Conservation (phyloP, 2,888 invertebrate species). For the Dione juno region DNA sequence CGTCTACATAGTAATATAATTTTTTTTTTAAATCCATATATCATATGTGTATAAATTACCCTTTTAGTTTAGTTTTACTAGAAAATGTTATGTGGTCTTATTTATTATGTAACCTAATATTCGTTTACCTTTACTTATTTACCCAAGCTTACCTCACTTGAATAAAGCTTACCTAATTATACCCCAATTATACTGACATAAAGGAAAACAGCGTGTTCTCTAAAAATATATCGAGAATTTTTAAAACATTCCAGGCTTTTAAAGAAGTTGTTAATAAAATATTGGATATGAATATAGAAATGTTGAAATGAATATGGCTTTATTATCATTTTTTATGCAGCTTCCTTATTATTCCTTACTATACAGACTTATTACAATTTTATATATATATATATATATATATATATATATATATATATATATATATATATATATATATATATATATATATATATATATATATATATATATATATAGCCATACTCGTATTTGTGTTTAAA, state of each 20-base stretch:
- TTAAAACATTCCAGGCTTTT: slow-evolving; percentile 10
- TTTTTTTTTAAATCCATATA: too few species aligned
- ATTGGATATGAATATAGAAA: too few species aligned
- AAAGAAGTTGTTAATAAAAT: background rate
- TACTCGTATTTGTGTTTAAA: too few species aligned
- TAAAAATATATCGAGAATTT: background rate
- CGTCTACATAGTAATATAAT: too few species aligned
- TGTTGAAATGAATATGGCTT: background rate
- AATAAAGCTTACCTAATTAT: background rate
- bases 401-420: too few species aligned
- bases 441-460: too few species aligned
- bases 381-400: too few species aligned
- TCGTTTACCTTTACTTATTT: background rate
- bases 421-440: too few species aligned
- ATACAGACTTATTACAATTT: background rate
- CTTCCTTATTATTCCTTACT: background rate
- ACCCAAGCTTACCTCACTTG: background rate
- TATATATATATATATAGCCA: too few species aligned
- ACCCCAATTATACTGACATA: background rate
- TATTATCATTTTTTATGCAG: background rate
- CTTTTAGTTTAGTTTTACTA: background rate
- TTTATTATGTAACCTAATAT: background rate
- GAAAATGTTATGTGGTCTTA: background rate
- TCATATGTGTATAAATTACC: background rate
- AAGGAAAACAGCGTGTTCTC: background rate